Base-by-base conservation (phyloP, 2,797 vertebrate genomes). In the Passerculus sandwichensis region DNA sequence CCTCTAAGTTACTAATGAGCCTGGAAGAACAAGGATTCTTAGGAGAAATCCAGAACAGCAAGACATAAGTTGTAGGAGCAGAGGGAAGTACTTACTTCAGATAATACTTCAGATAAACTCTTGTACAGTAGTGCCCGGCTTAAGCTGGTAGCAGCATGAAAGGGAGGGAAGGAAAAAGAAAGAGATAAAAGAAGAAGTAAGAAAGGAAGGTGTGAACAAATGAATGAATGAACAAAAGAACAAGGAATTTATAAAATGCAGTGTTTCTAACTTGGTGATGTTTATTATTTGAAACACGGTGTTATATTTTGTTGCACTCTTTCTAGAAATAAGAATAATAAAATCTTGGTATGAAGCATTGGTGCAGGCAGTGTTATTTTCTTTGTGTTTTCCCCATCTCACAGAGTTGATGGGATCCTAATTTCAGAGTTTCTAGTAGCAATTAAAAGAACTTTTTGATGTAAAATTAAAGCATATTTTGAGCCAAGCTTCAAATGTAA, bases 41-140 rank as follows among this genome's bases (percentile, higher is more conserved):
- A 94, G 95, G 91, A 96, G 95, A 96, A 96, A 94, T 96, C 91
- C 91, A 96, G 93, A 96, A 95, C 93, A 95, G 94, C 94, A 89
- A 96, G 92, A 96, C 65, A 0, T 71, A 93, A 95, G 89, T 95
- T 94, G 92, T 26, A 77, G 86, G 94, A 92, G 93, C 84, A 91
- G 65, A 80, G 86, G 81, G 83, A 95, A 95, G 91, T 86, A 82
- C 91, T 91, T 76, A 90, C 88, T 96, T 93, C 61, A 73, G 82
- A 42, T 88, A 61, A 57, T 53, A 93, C 86, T 36, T 36, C 36
- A 36, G 36, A 36, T 90, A 92, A 95, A 91, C 83, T 89, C 80
- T 90, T 90, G 67, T 67, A 29, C 77, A 65, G 88, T 18, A 87
- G 59, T 93, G 77, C 86, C 88, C 30, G 11, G 60, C 84, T 85